Base-by-base conservation (phyloP, 2,888 invertebrate species). In the Drosophila merina region DNA sequence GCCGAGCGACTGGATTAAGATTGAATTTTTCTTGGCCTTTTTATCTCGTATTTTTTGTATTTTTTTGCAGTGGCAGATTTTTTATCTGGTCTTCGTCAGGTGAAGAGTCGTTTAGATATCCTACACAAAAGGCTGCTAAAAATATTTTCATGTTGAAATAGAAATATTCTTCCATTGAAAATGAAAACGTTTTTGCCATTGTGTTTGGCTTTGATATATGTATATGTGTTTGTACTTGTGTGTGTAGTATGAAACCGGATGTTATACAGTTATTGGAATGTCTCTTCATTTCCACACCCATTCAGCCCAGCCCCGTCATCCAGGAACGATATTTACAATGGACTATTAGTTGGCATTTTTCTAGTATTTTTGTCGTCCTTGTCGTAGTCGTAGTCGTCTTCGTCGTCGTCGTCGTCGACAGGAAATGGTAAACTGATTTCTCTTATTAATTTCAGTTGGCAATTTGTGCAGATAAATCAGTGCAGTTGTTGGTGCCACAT, bases 191-290 rank as follows among this genome's bases (percentile, higher is more conserved):
- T 85, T 85, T 60, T 63, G 44, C 79, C 64, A 87, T 82, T 82
- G 88, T 82, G 71, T 69, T 31, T 38, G 36, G 7, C 20, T 36
- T 36, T 36, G 12, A 36, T 36, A n/a, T 36, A 33, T 33, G n/a
- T 5, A n/a, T n/a, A n/a, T 36, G 5, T 25, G 28, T 50, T 38
- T 57, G 31, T 45, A 30, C 40, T n/a, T 54, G 12, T 64, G 68
- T 64, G 7, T 64, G 47, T 64, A 66, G 7, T 64, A 54, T 64
- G 68, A 63, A 55, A 45, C 58, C 86, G 88, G 88, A 82, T 87
- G 83, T 73, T 82, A 79, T 87, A 85, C 83, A 85, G 79, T 82
- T 82, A 87, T 85, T 82, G 82, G 88, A 82, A 87, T 87, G 74
- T 85, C 82, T 81, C 45, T 54, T 66, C 66, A 67, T 48, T 68